Evolutionary conservation across 2,888 invertebrate genomes (phyloP), one percentile per base, ranked within the genome.

Genomic region (Emesis russula): DNA sequence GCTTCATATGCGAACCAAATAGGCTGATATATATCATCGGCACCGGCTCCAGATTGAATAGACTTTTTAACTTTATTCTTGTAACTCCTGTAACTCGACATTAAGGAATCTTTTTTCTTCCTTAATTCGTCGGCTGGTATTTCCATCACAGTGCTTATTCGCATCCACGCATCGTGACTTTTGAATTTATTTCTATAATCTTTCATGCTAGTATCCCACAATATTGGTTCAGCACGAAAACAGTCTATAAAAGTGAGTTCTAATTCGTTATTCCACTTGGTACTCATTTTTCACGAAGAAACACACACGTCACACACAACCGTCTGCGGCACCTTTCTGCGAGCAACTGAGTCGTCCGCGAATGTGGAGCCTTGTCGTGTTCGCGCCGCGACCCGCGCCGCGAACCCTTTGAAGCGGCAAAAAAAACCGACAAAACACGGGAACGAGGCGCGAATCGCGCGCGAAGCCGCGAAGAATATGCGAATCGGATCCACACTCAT

Each of bases 401-500:
- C 71, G 36, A 71, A 71, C 36, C 71, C 71, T 71, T 71, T 71
- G 71, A 3, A 25, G 4, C 31, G 33, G 38, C 25, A 25, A 25
- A 25, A 25, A 25, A 25, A 25, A 25, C 25, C 25, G 25, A 25
- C 25, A 25, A 71, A 31, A 31, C 33, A 3, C 2, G 71, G 36
- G 36, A 44, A 44, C 44, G 13, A 6, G 13, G 44, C 44, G 44
- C 44, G 33, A 71, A 71, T 33, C 4, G 33, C 31, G 31, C 71
- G 71, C 71, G 36, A 33, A 71, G 71, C 71, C 71, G 71, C 71
- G 71, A 71, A n/a, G 25, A 71, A 31, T 71, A 71, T 36, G 71
- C 25, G 25, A 25, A 25, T 25, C 25, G 25, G 25, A 25, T 25
- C 25, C 25, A 25, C 25, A 25, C 25, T 71, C 71, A 71, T 71